Conservation (phyloP, 2,113 vertebrate genomes). For the Stomatorhinus ivindoensis region DNA sequence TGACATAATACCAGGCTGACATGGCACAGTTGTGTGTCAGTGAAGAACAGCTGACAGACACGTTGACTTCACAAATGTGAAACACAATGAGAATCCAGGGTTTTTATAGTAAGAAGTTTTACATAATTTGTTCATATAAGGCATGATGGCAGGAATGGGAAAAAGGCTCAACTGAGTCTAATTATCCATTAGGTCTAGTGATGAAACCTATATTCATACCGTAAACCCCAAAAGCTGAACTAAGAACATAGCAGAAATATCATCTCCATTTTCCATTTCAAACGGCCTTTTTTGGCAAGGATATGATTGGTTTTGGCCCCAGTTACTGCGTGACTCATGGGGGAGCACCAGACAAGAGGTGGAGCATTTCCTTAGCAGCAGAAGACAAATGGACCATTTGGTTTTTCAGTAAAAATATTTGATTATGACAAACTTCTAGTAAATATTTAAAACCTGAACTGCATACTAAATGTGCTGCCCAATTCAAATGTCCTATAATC, state of each 20-base stretch:
- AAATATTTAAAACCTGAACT: conserved; percentile 23
- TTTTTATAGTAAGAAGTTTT: conserved; percentile 21
- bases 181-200: conserved; percentile 19
- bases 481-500: not conserved
- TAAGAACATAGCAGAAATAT: conserved; percentile 37
- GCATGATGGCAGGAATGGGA: conserved; percentile 3
- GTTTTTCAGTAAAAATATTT: conserved; percentile 27
- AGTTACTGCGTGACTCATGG: conserved; percentile 66
- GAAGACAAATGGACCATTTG: conserved; percentile 70
- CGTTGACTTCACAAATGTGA: not conserved
- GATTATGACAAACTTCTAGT: conserved; percentile 39
- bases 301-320: conserved; percentile 76
- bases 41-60: not conserved
- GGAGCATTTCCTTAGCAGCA: conserved; percentile 48
- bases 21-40: not conserved
- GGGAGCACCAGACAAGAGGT: conserved; percentile 61
- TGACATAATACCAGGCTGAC: not conserved
- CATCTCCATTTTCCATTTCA: conserved; percentile 51
- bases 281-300: conserved; percentile 74
- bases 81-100: not conserved
- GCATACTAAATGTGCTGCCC: not conserved
- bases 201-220: conserved; percentile 20
- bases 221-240: conserved; percentile 26
- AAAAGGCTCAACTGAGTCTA: conserved; percentile 11
- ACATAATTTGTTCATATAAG: conserved; percentile 21